Evolutionary conservation across 2,113 vertebrate genomes (phyloP).

Genomic region (Polyodon spathula): DNA sequence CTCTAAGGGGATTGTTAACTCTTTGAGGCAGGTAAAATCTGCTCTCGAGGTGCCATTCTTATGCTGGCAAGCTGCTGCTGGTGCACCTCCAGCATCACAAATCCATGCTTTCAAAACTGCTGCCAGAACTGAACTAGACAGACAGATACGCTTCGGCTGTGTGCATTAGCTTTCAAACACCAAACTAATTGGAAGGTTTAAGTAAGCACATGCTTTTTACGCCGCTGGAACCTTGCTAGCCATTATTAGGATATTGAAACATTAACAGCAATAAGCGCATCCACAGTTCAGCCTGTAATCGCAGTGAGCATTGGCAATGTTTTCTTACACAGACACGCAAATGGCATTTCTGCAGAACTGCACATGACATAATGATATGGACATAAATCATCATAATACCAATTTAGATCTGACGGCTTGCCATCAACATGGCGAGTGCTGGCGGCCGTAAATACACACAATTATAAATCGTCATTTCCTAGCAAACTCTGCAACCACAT

Average conservation of each 20-base stretch:
- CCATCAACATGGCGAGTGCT: constrained; percentile 17
- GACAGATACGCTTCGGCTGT: background rate
- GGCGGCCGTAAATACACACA: constrained; percentile 21
- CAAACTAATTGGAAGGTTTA: background rate
- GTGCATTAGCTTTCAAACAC: background rate
- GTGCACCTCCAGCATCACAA: no score
- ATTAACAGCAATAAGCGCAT: background rate
- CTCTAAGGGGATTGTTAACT: no score
- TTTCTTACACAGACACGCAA: constrained; percentile 15
- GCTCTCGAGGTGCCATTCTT: no score
- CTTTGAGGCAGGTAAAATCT: no score
- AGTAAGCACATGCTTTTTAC: background rate
- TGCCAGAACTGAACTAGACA: background rate
- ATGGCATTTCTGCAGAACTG: constrained; percentile 17
- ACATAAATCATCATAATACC: constrained; percentile 18
- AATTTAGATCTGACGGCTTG: constrained; percentile 15
- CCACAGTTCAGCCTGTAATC: background rate
- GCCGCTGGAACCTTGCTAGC: background rate
- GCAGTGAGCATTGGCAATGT: background rate
- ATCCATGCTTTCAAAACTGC: no score
- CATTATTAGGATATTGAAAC: background rate
- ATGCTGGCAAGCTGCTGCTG: no score
- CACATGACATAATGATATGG: constrained; percentile 3
- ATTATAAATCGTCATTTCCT: constrained; percentile 21
- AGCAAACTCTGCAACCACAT: constrained; percentile 13